Evolutionary conservation across 1,140 invertebrate genomes (phyloP), one percentile per base, ranked within the genome.

Genomic region (Papilio machaon): DNA sequence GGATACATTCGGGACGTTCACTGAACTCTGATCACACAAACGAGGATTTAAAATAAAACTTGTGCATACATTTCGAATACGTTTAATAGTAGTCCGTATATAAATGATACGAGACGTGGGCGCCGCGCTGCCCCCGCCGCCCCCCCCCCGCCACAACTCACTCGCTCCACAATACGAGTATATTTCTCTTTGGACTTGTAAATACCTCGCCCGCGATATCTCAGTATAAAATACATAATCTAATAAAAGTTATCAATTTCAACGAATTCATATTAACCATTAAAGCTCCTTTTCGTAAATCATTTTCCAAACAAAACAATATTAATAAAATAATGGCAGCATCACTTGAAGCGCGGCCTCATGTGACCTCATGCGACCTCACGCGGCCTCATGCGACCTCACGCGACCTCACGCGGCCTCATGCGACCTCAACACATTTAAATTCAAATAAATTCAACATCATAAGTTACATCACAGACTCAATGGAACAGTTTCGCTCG

Each of bases 101-200:
- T 70, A 67, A 80, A 79, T 54, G 58, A 81, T 83, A 83, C 73
- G 73, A 83, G 80, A n/a, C 79, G 54, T 82, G 23, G 23, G 23
- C 23, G 23, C 23, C 0, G 23, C 23, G 23, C 23, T 30, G 23
- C 23, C 23, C 23, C 23, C 23, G 23, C 23, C 23, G 23, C 23
- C 23, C 23, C n/a, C n/a, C 23, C 23, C 23, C 23, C 23, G 23
- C 23, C 23, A 2, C 23, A n/a, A n/a, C 23, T 2, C 83, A 84
- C 84, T 82, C 78, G 78, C 80, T 79, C 43, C 38, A 79, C 52
- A 85, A 79, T 83, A n/a, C n/a, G n/a, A n/a, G n/a, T n/a, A 82
- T 85, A 82, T 52, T 83, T 82, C 84, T 83, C 79, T 83, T 85
- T 83, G 84, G 84, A 58, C 79, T 82, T 81, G 83, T 82, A 83